Base-by-base conservation (phyloP, 2,113 vertebrate genomes). In the Amblyornis subalaris region DNA sequence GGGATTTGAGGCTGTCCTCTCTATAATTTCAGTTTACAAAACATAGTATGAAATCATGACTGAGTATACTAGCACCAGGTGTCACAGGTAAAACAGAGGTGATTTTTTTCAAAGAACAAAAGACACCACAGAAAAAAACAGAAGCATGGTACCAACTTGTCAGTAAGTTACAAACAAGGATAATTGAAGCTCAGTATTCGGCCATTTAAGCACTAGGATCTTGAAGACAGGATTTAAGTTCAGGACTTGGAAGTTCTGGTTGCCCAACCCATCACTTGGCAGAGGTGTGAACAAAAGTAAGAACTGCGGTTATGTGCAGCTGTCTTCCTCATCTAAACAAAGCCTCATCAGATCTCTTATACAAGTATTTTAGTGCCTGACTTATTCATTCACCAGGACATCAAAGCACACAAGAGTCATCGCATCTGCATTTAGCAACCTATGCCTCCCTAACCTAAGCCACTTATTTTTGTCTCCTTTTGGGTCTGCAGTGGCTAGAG, bases 71-170 rank as follows among this genome's bases (percentile, higher is more conserved):
- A 4, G 42, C 20, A n/a, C 18, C n/a, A 33, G 51, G 10, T 4
- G 1, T 17, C 58, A 51, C 3, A 50, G 14, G 20, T 47, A 54
- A 45, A 90, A 36, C 6, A 50, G 25, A 35, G 42, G 2, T 1
- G 0, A 45, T 18, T 48, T 70, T 9, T 48, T 11, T 19, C 14
- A 35, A 65, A 58, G 36, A 75, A n/a, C 1, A 3, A 45, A 29
- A 58, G 10, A 35, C 9, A 67, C 4, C 18, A 58, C 45, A 24
- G 7, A 5, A 51, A 64, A 35, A 60, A 14, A 1, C 6, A 12
- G 12, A 67, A 72, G 15, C 0, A 1, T 1, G 1, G 13, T 36
- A 62, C 20, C 21, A 31, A 6, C 29, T 26, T 4, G 0, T 22
- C 6, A 1, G 4, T 33, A 69, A 40, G 12, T 69, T 36, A 51